Conservation (phyloP, 2,797 vertebrate species). For the Gymnodraco acuticeps region DNA sequence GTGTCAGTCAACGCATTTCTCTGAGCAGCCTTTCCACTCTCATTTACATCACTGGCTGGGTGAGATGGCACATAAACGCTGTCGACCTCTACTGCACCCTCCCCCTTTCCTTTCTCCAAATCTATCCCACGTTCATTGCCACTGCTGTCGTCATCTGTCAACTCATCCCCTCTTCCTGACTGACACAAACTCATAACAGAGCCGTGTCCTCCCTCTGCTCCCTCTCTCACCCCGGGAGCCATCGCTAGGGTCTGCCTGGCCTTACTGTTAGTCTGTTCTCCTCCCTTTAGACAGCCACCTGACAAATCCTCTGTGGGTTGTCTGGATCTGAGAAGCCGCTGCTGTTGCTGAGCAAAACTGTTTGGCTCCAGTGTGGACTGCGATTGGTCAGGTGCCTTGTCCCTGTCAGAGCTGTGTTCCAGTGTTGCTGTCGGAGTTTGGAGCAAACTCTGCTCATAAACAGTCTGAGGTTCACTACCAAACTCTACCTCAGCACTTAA, state of each 20-base stretch:
- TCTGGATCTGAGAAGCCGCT: slow-evolving; percentile 52
- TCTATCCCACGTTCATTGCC: slow-evolving; percentile 15
- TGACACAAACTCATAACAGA: slow-evolving; percentile 48
- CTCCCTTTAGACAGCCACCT: slow-evolving; percentile 46
- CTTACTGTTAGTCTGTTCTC: slow-evolving; percentile 33
- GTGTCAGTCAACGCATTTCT: slow-evolving; percentile 28
- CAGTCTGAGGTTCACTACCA: slow-evolving; percentile 35
- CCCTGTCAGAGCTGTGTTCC: slow-evolving; percentile 36
- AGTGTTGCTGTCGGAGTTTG: slow-evolving; percentile 49
- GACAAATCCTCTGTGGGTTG: slow-evolving; percentile 55
- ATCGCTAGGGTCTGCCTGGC: slow-evolving; percentile 7
- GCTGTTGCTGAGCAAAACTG: slow-evolving; percentile 68
- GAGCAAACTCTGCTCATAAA: slow-evolving; percentile 45
- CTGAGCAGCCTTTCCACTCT: slow-evolving; percentile 34
- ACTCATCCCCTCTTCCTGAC: slow-evolving; percentile 39
- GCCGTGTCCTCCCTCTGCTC: slow-evolving; percentile 27
- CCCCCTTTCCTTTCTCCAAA: slow-evolving; percentile 22
- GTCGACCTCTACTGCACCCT: slow-evolving; percentile 25
- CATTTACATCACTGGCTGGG: slow-evolving; percentile 38
- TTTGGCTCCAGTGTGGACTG: slow-evolving; percentile 51
- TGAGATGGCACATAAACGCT: slow-evolving; percentile 28
- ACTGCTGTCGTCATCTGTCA: slow-evolving; percentile 41
- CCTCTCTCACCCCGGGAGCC: slow-evolving; percentile 18
- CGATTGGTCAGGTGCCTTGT: slow-evolving; percentile 59
- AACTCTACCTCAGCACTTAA: slow-evolving; percentile 34